phyloP scores from a whole-genome alignment of 2,888 invertebrate species.

The Chironomus tentans region DNA sequence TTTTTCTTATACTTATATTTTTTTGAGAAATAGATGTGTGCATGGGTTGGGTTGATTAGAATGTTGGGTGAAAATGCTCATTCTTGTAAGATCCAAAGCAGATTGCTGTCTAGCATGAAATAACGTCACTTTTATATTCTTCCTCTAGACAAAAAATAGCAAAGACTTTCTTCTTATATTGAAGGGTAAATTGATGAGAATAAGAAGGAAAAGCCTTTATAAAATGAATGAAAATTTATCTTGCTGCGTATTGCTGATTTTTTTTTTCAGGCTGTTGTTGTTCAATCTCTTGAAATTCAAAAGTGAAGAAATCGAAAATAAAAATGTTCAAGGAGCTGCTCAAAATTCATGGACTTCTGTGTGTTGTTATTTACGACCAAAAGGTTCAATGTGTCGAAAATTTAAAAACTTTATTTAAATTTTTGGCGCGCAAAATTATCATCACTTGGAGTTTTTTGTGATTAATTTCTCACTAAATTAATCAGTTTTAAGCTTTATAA shows the following conservation, averaged over 20 bases:
- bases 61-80: background rate
- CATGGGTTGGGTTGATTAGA: background rate
- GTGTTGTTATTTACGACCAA: too few relatives aligned
- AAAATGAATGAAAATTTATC: slow-evolving; percentile 6
- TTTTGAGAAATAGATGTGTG: background rate
- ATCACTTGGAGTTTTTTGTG: too few relatives aligned
- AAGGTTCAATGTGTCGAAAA: too few relatives aligned
- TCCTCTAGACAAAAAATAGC: too few relatives aligned
- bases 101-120: too few relatives aligned
- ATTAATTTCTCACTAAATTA: too few relatives aligned
- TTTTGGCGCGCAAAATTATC: too few relatives aligned
- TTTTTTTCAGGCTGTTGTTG: background rate
- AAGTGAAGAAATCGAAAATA: background rate
- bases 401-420: too few relatives aligned
- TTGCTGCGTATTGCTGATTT: background rate
- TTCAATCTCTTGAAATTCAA: background rate
- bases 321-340: background rate
- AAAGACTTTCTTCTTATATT: background rate
- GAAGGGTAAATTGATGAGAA: background rate
- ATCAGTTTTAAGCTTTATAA: too few relatives aligned
- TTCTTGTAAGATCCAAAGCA: background rate
- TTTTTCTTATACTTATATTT: background rate
- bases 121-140: too few relatives aligned
- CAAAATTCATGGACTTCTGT: too few relatives aligned
- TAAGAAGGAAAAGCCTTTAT: background rate